Conservation (phyloP, 2,113 vertebrate species). For the Parotia lawesii region DNA sequence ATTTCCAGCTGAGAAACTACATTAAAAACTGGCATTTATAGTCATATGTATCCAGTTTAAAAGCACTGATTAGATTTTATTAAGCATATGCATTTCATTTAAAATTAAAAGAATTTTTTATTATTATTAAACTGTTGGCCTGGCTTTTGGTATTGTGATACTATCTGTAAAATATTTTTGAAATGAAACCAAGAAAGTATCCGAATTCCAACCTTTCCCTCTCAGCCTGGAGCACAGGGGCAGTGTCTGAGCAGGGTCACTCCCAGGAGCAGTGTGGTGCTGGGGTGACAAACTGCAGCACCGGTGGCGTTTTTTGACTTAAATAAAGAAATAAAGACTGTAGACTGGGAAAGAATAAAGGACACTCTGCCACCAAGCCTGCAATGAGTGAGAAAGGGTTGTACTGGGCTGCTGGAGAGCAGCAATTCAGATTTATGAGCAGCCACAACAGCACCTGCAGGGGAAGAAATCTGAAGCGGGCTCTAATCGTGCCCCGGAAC, state of each 20-base stretch:
- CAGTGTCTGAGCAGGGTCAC: background rate
- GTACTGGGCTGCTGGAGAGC: background rate
- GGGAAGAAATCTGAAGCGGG: background rate
- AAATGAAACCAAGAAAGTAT: conserved; percentile 1
- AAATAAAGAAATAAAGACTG: background rate
- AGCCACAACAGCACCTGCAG: background rate
- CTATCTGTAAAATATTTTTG: conserved; percentile 26
- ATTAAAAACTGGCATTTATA: conserved; percentile 14
- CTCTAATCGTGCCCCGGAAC: background rate
- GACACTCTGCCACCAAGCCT: background rate
- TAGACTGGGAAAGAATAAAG: background rate
- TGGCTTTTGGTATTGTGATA: background rate
- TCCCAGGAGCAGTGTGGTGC: background rate
- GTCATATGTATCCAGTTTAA: conserved; percentile 36
- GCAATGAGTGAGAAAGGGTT: background rate
- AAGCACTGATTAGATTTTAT: conserved; percentile 39
- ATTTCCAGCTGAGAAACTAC: conserved; percentile 31
- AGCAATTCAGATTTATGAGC: conserved; percentile 21
- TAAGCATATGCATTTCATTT: conserved; percentile 42
- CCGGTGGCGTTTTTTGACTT: background rate
- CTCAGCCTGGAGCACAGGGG: background rate
- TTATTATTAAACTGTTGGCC: conserved; percentile 18
- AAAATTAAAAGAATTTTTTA: conserved; percentile 1
- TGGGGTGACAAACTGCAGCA: background rate
- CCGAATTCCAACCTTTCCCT: conserved; percentile 1